phyloP scores from a whole-genome alignment of 92 coral and sea anemone genomes.

The Umimayanthus kanabou region DNA sequence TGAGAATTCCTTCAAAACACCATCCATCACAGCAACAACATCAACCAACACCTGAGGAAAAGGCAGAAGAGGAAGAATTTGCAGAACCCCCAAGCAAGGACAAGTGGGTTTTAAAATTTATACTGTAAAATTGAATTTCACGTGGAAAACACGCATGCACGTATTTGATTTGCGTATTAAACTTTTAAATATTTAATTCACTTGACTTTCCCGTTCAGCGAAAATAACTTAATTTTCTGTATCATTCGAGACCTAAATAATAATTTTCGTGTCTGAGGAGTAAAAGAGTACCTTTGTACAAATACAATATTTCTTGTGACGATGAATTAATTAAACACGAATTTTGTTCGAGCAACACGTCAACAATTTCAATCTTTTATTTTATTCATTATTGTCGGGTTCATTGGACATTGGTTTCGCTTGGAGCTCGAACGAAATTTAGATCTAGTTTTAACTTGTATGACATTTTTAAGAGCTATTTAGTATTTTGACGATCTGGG shows the following conservation, averaged over 20 bases:
- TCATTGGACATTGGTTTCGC: not conserved
- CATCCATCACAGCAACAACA: constrained; percentile 74
- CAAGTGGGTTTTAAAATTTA: constrained; percentile 51
- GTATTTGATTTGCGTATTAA: not conserved
- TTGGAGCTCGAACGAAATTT: not conserved
- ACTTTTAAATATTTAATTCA: not conserved
- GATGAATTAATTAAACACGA: no score
- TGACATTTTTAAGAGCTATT: not conserved
- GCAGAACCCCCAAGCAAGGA: constrained; percentile 77
- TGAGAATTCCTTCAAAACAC: constrained; percentile 83
- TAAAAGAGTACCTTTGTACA: not conserved
- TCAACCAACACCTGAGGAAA: constrained; percentile 82
- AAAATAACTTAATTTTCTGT: not conserved
- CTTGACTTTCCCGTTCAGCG: not conserved
- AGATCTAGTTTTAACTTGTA: not conserved
- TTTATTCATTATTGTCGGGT: not conserved
- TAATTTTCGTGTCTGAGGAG: not conserved
- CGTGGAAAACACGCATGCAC: not conserved
- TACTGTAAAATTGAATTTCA: not conserved
- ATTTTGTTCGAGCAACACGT: not conserved
- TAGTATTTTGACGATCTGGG: not conserved
- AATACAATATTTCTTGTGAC: constrained; percentile 10
- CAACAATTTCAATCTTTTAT: not conserved
- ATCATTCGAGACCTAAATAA: not conserved
- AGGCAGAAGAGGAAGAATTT: constrained; percentile 94